Evolutionary conservation across 2,888 invertebrate species (phyloP).

Genomic region (Tiliacea aurago): DNA sequence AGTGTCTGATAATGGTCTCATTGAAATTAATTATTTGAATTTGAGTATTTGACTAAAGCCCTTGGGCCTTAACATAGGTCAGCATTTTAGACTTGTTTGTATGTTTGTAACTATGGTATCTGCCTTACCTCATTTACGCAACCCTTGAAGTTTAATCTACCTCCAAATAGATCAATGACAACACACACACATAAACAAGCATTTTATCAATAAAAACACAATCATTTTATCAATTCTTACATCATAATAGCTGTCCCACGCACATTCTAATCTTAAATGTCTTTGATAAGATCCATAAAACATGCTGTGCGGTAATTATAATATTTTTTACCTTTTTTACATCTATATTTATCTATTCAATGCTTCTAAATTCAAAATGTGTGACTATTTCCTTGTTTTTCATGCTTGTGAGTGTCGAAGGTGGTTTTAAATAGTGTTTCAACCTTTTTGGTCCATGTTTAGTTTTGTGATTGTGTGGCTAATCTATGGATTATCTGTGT

Average conservation of each 20-base stretch:
- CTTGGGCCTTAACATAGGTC: too few relatives aligned
- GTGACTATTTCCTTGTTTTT: conserved; percentile 80
- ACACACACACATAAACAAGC: conserved; percentile 1
- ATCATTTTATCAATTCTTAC: conserved; percentile 42
- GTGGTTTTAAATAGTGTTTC: background rate
- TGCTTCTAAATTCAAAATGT: conserved; percentile 71
- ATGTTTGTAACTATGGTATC: background rate
- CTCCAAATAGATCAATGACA: conserved; percentile 21
- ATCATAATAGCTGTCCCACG: conserved; percentile 26
- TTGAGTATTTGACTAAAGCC: too few relatives aligned
- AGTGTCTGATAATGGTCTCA: too few relatives aligned
- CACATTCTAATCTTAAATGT: conserved; percentile 31
- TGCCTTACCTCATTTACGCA: background rate
- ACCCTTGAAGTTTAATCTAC: background rate
- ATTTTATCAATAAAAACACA: background rate
- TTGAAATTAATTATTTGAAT: too few relatives aligned
- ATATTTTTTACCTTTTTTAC: background rate
- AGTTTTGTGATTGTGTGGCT: conserved; percentile 64
- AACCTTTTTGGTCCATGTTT: conserved; percentile 44
- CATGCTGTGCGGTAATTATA: conserved; percentile 57
- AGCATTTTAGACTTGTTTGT: background rate
- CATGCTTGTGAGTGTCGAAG: conserved; percentile 55
- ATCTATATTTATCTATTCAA: conserved; percentile 7
- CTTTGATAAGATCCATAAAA: conserved; percentile 52
- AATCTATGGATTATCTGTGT: conserved; percentile 50